Evolutionary conservation across 2,888 invertebrate species (phyloP).

Genomic region (Synanthedon formicaeformis): DNA sequence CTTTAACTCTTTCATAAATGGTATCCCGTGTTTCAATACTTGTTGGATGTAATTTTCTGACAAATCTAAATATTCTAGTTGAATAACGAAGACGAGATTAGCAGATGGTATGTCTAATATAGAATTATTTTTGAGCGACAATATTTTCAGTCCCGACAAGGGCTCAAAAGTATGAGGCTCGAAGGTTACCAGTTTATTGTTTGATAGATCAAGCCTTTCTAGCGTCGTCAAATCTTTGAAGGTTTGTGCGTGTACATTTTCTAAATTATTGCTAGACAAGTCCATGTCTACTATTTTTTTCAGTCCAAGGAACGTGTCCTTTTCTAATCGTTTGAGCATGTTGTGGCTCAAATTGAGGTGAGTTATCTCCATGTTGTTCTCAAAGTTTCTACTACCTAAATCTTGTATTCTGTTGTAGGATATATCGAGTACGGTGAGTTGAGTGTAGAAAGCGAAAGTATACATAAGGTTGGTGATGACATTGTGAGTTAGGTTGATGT

Average conservation of each 20-base stretch:
- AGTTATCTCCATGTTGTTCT: conserved; percentile 79
- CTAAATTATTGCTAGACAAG: conserved; percentile 82
- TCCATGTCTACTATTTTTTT: conserved; percentile 76
- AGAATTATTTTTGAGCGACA: conserved; percentile 83
- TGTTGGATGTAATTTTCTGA: conserved; percentile 83
- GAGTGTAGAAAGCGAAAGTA: conserved; percentile 83
- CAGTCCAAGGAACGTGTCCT: conserved; percentile 82
- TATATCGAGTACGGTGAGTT: conserved; percentile 83
- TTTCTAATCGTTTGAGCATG: conserved; percentile 76
- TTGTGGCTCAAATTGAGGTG: conserved; percentile 84
- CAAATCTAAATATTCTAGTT: conserved; percentile 79
- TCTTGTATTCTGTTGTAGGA: conserved; percentile 84
- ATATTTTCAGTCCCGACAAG: conserved; percentile 75
- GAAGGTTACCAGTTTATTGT: conserved; percentile 80
- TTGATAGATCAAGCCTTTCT: conserved; percentile 79
- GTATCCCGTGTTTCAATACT: conserved; percentile 79
- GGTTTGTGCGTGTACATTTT: conserved; percentile 78
- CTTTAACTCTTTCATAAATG: conserved; percentile 77
- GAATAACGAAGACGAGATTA: conserved; percentile 75
- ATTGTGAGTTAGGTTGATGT: conserved; percentile 87
- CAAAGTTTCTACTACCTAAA: conserved; percentile 85
- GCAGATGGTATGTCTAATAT: conserved; percentile 80
- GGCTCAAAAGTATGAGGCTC: conserved; percentile 79
- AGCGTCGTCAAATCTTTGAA: conserved; percentile 82
- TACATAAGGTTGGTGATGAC: conserved; percentile 82